A percentile compares a stretch with the other conserved stretches of the same genome.
These are phyloP conservation scores for Bombus cullumanus DNA, from an alignment of 1,140 invertebrate genomes.

Conservation along the genomic window DNA sequence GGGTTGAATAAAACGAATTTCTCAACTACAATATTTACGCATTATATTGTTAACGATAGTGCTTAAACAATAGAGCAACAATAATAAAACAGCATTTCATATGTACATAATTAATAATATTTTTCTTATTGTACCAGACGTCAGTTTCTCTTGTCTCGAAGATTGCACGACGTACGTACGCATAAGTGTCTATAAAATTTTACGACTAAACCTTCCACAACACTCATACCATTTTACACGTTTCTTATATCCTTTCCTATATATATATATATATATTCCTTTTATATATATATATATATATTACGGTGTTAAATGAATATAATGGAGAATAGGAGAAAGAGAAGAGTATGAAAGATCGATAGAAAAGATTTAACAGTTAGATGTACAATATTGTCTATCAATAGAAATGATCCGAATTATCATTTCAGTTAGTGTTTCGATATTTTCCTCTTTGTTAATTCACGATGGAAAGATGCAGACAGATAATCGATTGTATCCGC, in stretches of 20 bases:
- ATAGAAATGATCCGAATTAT: constrained; percentile 24
- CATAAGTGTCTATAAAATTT: constrained; percentile 42
- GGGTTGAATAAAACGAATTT: constrained; percentile 32
- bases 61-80: constrained; percentile 80
- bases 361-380: constrained; percentile 31
- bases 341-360: constrained; percentile 8
- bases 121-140: constrained; percentile 57
- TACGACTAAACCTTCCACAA: constrained; percentile 39
- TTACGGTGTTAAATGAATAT: not conserved
- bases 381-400: constrained; percentile 29
- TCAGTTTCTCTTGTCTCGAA: constrained; percentile 30
- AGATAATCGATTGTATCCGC: constrained; percentile 32
- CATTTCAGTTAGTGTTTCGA: constrained; percentile 38
- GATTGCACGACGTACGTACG: not conserved
- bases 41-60: constrained; percentile 73
- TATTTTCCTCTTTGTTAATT: not conserved
- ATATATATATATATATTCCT: not conserved
- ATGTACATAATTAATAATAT: constrained; percentile 75
- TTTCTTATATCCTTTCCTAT: not conserved
- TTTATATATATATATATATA: not conserved
- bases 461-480: not conserved
- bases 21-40: constrained; percentile 53
- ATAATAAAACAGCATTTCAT: constrained; percentile 74
- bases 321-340: not conserved
- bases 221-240: constrained; percentile 10